phyloP scores from a whole-genome alignment of 2,888 invertebrate species.

The Dione juno region DNA sequence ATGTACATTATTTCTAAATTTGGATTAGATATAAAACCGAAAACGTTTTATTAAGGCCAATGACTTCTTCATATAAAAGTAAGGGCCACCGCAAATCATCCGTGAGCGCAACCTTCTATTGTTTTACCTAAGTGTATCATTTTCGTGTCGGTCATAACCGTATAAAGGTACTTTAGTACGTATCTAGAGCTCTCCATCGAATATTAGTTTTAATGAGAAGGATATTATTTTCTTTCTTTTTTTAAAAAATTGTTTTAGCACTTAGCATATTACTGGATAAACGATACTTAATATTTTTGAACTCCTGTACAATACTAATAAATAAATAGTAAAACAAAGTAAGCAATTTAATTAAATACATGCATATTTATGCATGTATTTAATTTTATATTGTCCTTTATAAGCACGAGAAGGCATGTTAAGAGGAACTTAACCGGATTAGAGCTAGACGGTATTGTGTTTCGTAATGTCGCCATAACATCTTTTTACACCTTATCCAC shows the following conservation, averaged over 20 bases:
- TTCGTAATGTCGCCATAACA: slow-evolving; percentile 27
- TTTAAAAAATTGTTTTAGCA: no score
- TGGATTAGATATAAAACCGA: slow-evolving; percentile 20
- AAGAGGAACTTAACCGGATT: slow-evolving; percentile 37
- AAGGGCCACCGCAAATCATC: slow-evolving; percentile 21
- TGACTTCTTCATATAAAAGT: slow-evolving; percentile 31
- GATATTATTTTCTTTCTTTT: no score
- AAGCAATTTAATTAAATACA: no score
- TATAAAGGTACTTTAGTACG: not conserved
- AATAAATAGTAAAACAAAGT: not conserved
- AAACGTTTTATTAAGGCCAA: slow-evolving; percentile 28
- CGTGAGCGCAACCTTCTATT: slow-evolving; percentile 17
- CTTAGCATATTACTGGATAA: not conserved
- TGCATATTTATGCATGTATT: no score
- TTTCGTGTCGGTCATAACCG: slow-evolving; percentile 5
- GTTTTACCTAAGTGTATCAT: slow-evolving; percentile 13
- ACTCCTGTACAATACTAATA: not conserved
- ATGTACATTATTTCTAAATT: slow-evolving; percentile 30
- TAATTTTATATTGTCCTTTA: not conserved
- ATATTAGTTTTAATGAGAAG: not conserved
- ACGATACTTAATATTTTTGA: not conserved
- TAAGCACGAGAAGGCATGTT: not conserved
- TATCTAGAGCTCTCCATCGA: not conserved
- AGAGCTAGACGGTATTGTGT: slow-evolving; percentile 32
- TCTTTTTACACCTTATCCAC: slow-evolving; percentile 17